These are phyloP conservation scores for Chloropsis cyanopogon DNA, from an alignment of 2,113 vertebrate genomes.

Conservation along the genomic window DNA sequence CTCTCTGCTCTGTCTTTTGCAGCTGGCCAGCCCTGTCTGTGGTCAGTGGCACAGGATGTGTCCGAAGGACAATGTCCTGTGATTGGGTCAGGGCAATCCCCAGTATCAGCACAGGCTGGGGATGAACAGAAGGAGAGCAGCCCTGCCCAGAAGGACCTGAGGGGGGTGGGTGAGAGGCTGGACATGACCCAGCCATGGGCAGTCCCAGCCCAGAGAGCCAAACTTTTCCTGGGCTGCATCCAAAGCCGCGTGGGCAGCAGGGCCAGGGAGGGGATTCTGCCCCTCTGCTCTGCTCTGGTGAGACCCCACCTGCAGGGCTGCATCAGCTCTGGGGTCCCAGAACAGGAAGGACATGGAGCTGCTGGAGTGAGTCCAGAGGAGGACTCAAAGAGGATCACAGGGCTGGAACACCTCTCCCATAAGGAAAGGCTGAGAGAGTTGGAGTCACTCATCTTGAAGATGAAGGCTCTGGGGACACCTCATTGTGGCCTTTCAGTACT, in stretches of 20 bases:
- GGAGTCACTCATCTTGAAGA: not conserved
- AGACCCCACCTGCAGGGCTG: not conserved
- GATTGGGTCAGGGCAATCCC: fast-evolving
- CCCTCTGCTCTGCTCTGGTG: not conserved
- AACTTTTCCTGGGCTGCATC: not conserved
- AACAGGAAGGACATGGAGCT: fast-evolving
- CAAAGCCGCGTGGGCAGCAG: not conserved
- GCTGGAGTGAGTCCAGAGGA: not conserved
- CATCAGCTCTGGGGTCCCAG: not conserved
- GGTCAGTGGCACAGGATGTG: not conserved
- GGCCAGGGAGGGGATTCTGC: not conserved
- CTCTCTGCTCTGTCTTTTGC: not conserved
- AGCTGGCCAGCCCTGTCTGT: not conserved
- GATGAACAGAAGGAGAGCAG: fast-evolving
- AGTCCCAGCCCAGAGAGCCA: not conserved
- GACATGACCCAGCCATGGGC: not conserved
- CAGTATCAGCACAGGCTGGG: fast-evolving
- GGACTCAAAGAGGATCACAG: fast-evolving
- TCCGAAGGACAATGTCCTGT: not conserved
- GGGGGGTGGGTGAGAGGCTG: not conserved
- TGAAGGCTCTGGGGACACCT: not conserved
- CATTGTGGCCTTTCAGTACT: not conserved
- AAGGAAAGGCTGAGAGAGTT: not conserved
- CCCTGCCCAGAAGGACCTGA: fast-evolving
- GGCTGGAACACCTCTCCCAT: fast-evolving